Evolutionary conservation across 2,113 vertebrate genomes (phyloP), one percentile per base, ranked within the genome.

Genomic region (Rattus rattus): DNA sequence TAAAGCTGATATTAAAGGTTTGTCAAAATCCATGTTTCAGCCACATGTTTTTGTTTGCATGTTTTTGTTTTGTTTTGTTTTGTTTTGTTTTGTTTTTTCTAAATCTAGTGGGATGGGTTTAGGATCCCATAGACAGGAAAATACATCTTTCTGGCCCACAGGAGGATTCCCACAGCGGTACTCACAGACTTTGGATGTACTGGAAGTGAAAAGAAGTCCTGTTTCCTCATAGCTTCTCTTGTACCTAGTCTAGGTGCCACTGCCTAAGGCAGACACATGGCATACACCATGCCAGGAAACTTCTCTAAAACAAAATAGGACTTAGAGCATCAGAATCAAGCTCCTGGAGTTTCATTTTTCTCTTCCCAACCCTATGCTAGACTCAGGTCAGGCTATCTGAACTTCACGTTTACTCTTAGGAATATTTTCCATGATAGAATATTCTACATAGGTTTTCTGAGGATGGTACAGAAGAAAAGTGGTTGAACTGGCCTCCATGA

Each of bases 101-200:
- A 92, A 67, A 16, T 24, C 30, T 26, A 30, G 4, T 12, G 30
- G 63, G 28, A 73, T 4, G 16, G 16, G 43, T 28, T 88, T 79
- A 39, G 6, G 20, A 54, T 26, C 19, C 43, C 52, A 56, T 61
- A 69, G 67, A 33, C 12, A 92, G 22, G 72, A 75, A 70, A 9
- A 33, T 7, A 0, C 0, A 24, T 1, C 63, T 80, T 9, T 54
- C 63, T 67, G 63, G 33, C 54, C n/a, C 11, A 4, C 0, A 2
- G 3, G 39, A 8, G 2, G 4, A 49, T 61, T 79, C n/a, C 0
- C 3, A 79, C 2, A 59, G 73, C 12, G 84, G 30, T 43, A 72
- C 19, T 26, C 14, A 59, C 5, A 14, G 85, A 20, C 1, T 24
- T 84, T 19, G 36, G 52, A 56, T 77, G 43, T 33, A 47, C 12